A percentile compares a stretch with the other conserved stretches of the same genome.
phyloP scores from a whole-genome alignment of 2,797 vertebrate species.

The Manis javanica region DNA sequence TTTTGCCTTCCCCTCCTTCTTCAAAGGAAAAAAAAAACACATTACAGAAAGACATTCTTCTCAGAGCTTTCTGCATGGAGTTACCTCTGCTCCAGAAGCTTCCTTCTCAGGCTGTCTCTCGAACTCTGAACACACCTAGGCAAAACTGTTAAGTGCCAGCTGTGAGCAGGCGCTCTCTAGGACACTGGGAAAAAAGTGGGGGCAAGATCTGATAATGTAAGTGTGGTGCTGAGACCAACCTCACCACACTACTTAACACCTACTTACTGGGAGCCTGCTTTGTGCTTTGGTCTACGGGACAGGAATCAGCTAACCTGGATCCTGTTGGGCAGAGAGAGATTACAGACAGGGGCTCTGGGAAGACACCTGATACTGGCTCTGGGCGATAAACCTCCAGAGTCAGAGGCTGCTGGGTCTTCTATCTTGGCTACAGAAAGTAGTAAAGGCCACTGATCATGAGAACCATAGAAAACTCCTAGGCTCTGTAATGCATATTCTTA shows the following conservation, averaged over 20 bases:
- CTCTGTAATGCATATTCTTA: neutral
- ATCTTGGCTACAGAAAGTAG: neutral
- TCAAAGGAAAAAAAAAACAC: neutral
- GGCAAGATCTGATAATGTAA: neutral
- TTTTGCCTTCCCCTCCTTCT: neutral
- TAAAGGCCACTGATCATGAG: neutral
- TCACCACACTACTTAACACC: neutral
- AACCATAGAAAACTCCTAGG: neutral
- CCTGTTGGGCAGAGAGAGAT: neutral
- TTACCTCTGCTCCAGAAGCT: neutral
- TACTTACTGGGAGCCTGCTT: no score
- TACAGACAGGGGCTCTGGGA: neutral
- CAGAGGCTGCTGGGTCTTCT: neutral
- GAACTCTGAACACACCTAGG: neutral
- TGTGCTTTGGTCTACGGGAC: neutral
- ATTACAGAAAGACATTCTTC: neutral
- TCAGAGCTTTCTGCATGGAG: neutral
- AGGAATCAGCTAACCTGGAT: neutral
- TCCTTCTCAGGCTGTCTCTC: neutral
- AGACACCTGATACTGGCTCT: neutral
- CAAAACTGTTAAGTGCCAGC: neutral
- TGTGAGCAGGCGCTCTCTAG: neutral
- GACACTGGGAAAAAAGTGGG: no score
- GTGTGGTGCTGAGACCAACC: neutral
- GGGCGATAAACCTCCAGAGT: neutral